phyloP scores from a whole-genome alignment of 2,888 invertebrate genomes.

The Thumatha senex region DNA sequence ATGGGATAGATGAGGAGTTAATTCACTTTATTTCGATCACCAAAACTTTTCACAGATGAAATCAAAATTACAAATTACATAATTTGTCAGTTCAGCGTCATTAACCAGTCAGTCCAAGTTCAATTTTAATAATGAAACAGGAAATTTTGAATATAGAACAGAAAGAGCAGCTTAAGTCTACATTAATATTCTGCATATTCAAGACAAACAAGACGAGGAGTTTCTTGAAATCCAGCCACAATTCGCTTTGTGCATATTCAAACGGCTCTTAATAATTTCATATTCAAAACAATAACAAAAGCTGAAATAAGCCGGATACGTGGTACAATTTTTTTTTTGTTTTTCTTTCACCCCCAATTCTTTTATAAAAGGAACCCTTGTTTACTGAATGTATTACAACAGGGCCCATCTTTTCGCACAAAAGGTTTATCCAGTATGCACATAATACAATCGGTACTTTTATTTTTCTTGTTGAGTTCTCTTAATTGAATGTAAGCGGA shows the following conservation, averaged over 20 bases:
- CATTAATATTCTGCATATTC: neutral
- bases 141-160: too few species aligned
- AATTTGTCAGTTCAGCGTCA: too few species aligned
- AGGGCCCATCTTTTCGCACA: constrained; percentile 45
- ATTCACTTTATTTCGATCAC: too few species aligned
- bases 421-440: constrained; percentile 43
- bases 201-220: neutral
- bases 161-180: too few species aligned
- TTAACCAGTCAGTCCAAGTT: too few species aligned
- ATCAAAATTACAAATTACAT: too few species aligned
- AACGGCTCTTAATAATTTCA: constrained; percentile 8
- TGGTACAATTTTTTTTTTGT: constrained; percentile 35
- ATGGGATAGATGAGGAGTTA: too few species aligned
- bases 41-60: too few species aligned
- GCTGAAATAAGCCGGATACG: constrained; percentile 27
- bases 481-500: constrained; percentile 18
- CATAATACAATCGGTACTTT: constrained; percentile 20
- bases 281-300: constrained; percentile 22
- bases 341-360: constrained; percentile 48
- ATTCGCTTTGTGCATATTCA: constrained; percentile 11
- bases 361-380: constrained; percentile 53
- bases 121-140: too few species aligned
- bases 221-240: neutral
- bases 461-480: constrained; percentile 18
- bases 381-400: constrained; percentile 52